These are phyloP conservation scores for Kuschelorhynchus macadamiae DNA, from an alignment of 2,888 invertebrate genomes.

Conservation along the genomic window DNA sequence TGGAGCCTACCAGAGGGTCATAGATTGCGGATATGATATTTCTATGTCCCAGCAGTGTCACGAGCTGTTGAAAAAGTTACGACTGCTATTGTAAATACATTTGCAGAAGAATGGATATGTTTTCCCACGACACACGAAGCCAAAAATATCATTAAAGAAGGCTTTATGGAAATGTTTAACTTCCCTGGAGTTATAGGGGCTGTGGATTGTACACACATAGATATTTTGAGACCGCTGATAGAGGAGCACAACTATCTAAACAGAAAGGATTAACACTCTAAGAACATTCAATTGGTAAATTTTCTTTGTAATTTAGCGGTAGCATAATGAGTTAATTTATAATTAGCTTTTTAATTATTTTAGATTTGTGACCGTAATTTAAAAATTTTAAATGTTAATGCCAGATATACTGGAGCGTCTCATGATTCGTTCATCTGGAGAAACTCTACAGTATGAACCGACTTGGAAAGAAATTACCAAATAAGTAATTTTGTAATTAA, in stretches of 20 bases:
- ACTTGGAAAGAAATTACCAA: no score
- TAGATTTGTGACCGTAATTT: no score
- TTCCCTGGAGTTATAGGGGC: no score
- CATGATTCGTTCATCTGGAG: no score
- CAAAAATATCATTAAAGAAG: background rate
- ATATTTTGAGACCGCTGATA: background rate
- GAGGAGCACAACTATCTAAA: constrained; percentile 9
- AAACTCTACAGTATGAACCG: no score
- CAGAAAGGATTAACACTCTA: background rate
- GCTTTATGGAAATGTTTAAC: no score
- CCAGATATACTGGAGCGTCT: no score
- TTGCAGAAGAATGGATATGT: background rate
- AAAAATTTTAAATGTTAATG: no score
- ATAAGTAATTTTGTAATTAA: no score
- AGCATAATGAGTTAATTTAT: no score
- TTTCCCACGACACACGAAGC: background rate
- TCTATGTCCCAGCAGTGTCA: constrained; percentile 7
- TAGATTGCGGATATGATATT: background rate
- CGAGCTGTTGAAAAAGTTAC: constrained; percentile 1
- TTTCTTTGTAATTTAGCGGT: background rate
- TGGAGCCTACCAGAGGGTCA: background rate
- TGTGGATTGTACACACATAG: background rate
- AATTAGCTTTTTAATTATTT: no score
- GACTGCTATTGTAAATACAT: constrained; percentile 2
- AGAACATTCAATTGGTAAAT: background rate